These are phyloP conservation scores for Sciurus niger DNA, from an alignment of 2,113 vertebrate species.

Conservation along the genomic window DNA sequence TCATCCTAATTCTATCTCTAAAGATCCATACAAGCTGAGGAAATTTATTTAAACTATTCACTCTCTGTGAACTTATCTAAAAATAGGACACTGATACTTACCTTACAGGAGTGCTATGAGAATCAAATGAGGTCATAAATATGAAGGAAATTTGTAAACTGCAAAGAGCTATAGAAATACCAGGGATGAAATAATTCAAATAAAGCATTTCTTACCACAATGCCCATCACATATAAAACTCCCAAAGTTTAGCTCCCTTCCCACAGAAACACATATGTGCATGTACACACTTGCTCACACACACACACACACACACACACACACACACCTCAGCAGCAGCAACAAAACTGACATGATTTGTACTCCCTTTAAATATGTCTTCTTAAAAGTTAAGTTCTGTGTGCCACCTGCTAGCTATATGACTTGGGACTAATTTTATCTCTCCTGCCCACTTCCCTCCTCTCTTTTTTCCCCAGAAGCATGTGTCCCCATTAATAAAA, in stretches of 20 bases:
- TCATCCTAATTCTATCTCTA: not conserved
- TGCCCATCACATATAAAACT: not conserved
- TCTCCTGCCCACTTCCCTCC: not conserved
- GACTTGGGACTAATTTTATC: not conserved
- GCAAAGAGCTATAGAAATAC: not conserved
- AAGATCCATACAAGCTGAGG: not conserved
- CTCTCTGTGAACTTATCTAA: not conserved
- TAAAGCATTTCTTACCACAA: not conserved
- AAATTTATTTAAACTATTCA: not conserved
- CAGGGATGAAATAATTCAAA: not conserved
- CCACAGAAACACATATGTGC: not conserved
- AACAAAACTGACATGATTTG: not conserved
- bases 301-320: not conserved
- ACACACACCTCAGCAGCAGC: not conserved
- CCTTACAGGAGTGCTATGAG: not conserved
- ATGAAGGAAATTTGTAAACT: not conserved
- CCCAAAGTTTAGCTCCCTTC: not conserved
- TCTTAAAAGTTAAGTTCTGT: not conserved
- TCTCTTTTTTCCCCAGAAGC: not conserved
- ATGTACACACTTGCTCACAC: not conserved
- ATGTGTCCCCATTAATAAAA: constrained; percentile 31
- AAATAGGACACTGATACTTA: not conserved
- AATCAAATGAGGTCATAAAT: not conserved
- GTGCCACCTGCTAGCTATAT: not conserved
- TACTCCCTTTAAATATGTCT: not conserved